These are phyloP conservation scores for Hypercompe scribonia DNA, from an alignment of 2,888 invertebrate genomes.

Conservation along the genomic window DNA sequence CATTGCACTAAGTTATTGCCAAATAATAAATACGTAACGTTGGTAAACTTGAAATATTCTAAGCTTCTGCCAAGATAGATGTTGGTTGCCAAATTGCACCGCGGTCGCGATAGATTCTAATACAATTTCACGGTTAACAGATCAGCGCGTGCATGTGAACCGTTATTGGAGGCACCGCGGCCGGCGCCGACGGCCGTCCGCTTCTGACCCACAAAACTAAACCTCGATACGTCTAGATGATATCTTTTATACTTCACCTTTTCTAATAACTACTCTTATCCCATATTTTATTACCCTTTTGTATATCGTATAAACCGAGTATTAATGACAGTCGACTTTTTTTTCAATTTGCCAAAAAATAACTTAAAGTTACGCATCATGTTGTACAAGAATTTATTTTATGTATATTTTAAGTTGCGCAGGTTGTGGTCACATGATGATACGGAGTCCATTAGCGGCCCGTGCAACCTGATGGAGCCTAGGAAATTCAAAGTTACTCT, in stretches of 20 bases:
- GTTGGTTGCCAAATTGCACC: slow-evolving; percentile 12
- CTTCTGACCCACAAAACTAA: slow-evolving; percentile 58
- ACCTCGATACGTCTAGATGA: slow-evolving; percentile 54
- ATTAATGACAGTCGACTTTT: no score
- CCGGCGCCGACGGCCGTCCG: slow-evolving; percentile 43
- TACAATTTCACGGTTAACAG: slow-evolving; percentile 48
- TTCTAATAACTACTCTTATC: slow-evolving; percentile 31
- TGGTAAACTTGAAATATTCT: not conserved
- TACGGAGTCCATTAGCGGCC: not conserved
- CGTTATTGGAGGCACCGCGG: slow-evolving; percentile 61
- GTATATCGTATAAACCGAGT: no score
- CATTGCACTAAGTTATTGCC: no score
- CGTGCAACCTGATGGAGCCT: not conserved
- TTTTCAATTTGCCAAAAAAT: no score
- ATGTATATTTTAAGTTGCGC: not conserved
- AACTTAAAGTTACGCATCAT: no score
- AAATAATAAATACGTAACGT: not conserved
- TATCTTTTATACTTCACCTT: slow-evolving; percentile 43
- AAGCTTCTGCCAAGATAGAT: not conserved
- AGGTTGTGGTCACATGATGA: not conserved
- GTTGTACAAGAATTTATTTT: no score
- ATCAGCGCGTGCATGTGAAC: slow-evolving; percentile 53
- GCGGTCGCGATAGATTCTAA: slow-evolving; percentile 23
- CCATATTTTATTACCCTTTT: not conserved
- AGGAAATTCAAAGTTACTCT: not conserved